A percentile compares a stretch with the other conserved stretches of the same genome.
Conservation (phyloP, 2,888 invertebrate genomes). For the Cepaea hortensis region DNA sequence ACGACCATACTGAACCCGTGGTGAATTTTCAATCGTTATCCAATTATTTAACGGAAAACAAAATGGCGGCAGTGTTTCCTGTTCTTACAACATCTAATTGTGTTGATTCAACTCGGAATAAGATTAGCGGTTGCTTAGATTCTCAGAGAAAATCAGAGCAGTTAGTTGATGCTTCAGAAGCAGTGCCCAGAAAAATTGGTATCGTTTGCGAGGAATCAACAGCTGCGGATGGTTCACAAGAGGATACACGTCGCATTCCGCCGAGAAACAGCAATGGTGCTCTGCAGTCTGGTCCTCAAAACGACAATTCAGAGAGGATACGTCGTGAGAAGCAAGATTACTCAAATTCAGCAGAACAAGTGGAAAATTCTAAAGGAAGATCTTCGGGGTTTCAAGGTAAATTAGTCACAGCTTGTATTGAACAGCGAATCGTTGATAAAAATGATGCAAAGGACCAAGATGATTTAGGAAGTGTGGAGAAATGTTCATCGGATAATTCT, state of each 20-base stretch:
- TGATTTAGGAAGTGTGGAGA: not conserved
- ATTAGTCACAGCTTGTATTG: not conserved
- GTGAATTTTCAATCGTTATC: not conserved
- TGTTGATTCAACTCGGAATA: not conserved
- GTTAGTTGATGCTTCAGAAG: not conserved
- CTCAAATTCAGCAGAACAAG: not conserved
- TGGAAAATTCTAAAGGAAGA: not conserved
- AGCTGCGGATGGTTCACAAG: no score
- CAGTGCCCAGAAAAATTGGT: not conserved
- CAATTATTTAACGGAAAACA: not conserved
- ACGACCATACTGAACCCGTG: not conserved
- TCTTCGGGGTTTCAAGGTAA: not conserved
- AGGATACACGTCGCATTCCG: not conserved
- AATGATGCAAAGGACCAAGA: not conserved
- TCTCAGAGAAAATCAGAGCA: not conserved
- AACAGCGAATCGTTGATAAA: not conserved
- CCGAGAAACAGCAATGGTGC: not conserved
- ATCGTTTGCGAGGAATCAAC: not conserved
- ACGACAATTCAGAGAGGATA: not conserved
- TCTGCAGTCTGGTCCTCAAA: not conserved
- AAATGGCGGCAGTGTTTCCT: constrained; percentile 1
- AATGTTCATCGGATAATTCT: not conserved
- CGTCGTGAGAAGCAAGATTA: not conserved
- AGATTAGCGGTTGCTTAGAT: not conserved
- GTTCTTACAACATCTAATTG: not conserved